phyloP scores from a whole-genome alignment of 2,888 invertebrate species.

The Rhagonycha fulva region DNA sequence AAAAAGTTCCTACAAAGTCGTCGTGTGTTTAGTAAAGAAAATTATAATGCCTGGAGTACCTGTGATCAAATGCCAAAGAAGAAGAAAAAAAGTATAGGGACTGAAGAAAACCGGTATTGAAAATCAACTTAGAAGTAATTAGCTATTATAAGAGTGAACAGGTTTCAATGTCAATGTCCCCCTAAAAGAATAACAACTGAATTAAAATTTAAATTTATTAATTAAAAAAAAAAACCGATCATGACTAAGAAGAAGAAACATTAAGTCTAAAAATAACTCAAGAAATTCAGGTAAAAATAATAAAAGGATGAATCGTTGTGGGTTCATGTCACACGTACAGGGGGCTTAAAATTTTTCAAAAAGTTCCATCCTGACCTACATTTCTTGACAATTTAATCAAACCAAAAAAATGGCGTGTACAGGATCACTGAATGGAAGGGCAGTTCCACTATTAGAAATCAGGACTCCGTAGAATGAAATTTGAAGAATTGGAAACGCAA shows the following conservation, averaged over 20 bases:
- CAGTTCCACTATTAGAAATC: background rate
- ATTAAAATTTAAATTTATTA: constrained; percentile 1
- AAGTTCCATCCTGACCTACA: background rate
- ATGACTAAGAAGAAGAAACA: background rate
- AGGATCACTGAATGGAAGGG: background rate
- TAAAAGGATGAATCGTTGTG: background rate
- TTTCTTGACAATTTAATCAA: background rate
- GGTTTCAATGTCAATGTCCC: constrained; percentile 32
- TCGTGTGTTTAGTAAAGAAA: background rate
- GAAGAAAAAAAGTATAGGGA: constrained; percentile 6
- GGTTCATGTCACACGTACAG: background rate
- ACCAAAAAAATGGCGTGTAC: no score
- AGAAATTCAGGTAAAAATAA: background rate
- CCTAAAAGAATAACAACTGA: constrained; percentile 20
- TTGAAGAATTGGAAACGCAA: constrained; percentile 6
- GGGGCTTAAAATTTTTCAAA: background rate
- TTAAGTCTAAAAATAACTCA: background rate
- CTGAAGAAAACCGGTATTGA: constrained; percentile 27
- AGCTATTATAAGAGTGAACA: constrained; percentile 22
- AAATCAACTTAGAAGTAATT: constrained; percentile 28
- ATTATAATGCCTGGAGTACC: background rate
- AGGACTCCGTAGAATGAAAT: background rate
- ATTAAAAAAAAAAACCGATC: background rate
- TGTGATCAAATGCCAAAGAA: background rate
- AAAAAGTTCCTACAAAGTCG: background rate